Evolutionary conservation across 2,113 vertebrate species (phyloP), one percentile per base, ranked within the genome.

Genomic region (Megaceryle maxima): DNA sequence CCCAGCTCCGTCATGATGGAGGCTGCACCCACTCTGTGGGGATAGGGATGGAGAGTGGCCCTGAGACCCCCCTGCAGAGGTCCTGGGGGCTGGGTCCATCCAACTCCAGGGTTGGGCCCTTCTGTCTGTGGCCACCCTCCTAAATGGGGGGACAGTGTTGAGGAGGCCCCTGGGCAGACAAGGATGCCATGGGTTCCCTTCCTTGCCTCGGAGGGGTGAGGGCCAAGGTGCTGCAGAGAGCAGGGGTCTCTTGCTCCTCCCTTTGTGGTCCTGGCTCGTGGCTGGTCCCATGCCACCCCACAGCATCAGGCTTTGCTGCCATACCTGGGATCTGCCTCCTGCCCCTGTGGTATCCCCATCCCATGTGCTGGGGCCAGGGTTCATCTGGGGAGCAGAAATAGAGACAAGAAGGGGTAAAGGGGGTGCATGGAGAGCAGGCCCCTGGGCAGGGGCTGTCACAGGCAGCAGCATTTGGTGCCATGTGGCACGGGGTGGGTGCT

Each of bases 291-390:
- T 44, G 43, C 60, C 25, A 18, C 7, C 39, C 67, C 6, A 5
- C 29, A 16, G 19, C 51, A 18, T 4, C 2, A 1, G 1, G 50
- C 41, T 81, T 20, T 43, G 73, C 83, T 6, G 4, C 35, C 81
- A 46, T 37, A 39, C 35, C 35, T 31, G 11, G 2, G 2, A 29
- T 2, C n/a, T 3, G 4, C 41, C 41, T 25, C 68, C 28, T 72
- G 56, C 46, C 4, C 0, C 0, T 1, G 1, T 4, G 1, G n/a
- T 5, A 10, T 39, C 51, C 67, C 21, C 29, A 18, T 13, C 57
- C 78, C 6, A 22, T 2, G 10, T 12, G 21, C 56, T 13, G 16
- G 29, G 26, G 21, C 10, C 43, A 20, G 77, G 35, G 5, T 46
- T 79, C 43, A 24, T 39, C 56, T 53, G 0, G 5, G 80, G 55